Percentiles rank a stretch among this genome's conserved stretches.
These are phyloP conservation scores for Enteromius radiatus DNA, from an alignment of 2,797 vertebrate genomes.

Conservation along the genomic window DNA sequence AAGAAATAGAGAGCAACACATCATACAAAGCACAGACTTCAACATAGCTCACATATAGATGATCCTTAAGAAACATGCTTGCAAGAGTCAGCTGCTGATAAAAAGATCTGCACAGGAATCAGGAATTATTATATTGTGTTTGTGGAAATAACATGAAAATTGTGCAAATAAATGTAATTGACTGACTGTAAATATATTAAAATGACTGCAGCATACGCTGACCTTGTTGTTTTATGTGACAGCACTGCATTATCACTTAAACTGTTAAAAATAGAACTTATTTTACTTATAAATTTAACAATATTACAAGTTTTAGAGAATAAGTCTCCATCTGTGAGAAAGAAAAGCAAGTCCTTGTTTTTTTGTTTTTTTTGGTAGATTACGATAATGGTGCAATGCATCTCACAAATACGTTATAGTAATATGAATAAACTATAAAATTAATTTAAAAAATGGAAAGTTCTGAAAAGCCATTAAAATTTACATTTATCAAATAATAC, in stretches of 20 bases:
- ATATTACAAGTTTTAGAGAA: neutral
- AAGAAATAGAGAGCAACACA: slow-evolving; percentile 12
- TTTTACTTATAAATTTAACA: neutral
- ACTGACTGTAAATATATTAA: neutral
- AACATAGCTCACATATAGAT: neutral
- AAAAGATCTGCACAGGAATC: neutral
- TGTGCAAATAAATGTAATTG: neutral
- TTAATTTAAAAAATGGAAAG: neutral
- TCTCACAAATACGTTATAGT: neutral
- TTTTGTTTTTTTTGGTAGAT: neutral
- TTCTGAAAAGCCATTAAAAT: too few relatives aligned
- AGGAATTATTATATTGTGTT: neutral
- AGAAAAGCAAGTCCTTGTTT: neutral
- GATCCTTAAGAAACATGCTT: neutral
- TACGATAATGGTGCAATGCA: neutral
- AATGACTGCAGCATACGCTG: neutral
- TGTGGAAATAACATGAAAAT: neutral
- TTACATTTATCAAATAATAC: neutral
- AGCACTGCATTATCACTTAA: neutral
- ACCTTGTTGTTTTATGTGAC: neutral
- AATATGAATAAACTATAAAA: neutral
- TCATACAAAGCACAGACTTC: neutral
- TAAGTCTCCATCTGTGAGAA: neutral
- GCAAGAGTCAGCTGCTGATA: neutral
- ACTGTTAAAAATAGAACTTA: neutral